These are phyloP conservation scores for Onthophagus sagittarius DNA, from an alignment of 2,888 invertebrate genomes.

Conservation along the genomic window DNA sequence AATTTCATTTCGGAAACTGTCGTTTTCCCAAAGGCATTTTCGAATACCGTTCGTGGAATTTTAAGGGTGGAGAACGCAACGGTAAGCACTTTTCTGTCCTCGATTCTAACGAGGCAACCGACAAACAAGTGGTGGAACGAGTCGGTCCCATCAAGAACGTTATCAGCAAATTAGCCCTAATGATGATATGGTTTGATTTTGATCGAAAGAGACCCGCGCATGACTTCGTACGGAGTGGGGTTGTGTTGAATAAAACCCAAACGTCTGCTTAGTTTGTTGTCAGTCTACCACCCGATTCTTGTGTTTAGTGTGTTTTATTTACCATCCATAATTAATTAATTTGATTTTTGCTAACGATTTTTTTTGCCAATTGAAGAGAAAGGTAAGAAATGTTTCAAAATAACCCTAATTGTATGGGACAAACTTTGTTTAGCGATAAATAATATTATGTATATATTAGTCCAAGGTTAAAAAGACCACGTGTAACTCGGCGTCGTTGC, in stretches of 20 bases:
- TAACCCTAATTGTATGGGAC: background rate
- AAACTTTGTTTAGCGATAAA: background rate
- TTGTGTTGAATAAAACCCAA: background rate
- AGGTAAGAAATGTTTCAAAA: too few relatives aligned
- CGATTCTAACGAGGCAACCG: background rate
- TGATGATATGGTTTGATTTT: constrained; percentile 1
- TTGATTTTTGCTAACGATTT: background rate
- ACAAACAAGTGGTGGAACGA: background rate
- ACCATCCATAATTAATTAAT: background rate
- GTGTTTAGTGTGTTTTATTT: constrained; percentile 1
- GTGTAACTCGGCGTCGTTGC: background rate
- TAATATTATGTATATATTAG: background rate
- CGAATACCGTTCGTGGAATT: background rate
- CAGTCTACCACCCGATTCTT: constrained; percentile 1
- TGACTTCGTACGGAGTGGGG: constrained; percentile 5
- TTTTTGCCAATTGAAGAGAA: background rate
- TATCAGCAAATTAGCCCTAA: background rate
- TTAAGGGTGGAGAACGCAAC: background rate
- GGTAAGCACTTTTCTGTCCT: background rate
- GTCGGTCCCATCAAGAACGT: background rate
- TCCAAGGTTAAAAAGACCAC: background rate
- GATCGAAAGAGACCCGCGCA: background rate
- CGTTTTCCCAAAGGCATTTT: too few relatives aligned
- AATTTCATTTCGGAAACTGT: too few relatives aligned
- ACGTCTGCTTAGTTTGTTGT: background rate